Evolutionary conservation across 2,797 vertebrate genomes (phyloP).

Genomic region (Falco naumanni): DNA sequence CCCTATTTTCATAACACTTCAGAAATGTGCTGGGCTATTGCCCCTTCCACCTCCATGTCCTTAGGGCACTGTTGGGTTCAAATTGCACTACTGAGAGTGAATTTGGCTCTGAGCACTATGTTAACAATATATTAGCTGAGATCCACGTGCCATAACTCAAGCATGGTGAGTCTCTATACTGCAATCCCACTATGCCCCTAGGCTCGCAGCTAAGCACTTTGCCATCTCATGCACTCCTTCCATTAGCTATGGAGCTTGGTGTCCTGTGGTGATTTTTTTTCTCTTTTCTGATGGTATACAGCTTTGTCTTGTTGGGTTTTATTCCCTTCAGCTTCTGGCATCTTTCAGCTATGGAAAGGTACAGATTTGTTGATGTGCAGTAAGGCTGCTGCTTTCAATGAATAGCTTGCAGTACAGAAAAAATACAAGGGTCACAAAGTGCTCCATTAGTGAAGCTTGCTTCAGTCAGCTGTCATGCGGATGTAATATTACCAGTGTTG

Average conservation of each 20-base stretch:
- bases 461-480: not conserved
- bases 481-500: not conserved
- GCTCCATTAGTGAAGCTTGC: not conserved
- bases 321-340: not conserved
- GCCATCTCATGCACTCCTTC: conserved; percentile 27
- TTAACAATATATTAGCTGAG: conserved; percentile 26
- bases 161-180: not conserved
- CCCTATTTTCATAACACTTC: conserved; percentile 16
- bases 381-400: not conserved
- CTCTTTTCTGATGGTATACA: not conserved
- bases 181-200: not conserved
- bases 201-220: conserved; percentile 32
- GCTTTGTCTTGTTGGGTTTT: not conserved
- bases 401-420: not conserved
- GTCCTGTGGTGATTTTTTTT: not conserved
- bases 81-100: conserved; percentile 8
- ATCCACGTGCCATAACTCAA: conserved; percentile 23
- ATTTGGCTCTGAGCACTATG: not conserved
- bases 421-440: not conserved
- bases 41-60: conserved; percentile 19
- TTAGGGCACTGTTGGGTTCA: not conserved
- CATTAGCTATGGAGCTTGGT: not conserved
- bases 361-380: not conserved
- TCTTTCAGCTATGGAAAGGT: not conserved
- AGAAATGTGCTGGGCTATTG: conserved; percentile 22